phyloP scores from a whole-genome alignment of 1,140 invertebrate genomes.

The Drosophila bifasciata region DNA sequence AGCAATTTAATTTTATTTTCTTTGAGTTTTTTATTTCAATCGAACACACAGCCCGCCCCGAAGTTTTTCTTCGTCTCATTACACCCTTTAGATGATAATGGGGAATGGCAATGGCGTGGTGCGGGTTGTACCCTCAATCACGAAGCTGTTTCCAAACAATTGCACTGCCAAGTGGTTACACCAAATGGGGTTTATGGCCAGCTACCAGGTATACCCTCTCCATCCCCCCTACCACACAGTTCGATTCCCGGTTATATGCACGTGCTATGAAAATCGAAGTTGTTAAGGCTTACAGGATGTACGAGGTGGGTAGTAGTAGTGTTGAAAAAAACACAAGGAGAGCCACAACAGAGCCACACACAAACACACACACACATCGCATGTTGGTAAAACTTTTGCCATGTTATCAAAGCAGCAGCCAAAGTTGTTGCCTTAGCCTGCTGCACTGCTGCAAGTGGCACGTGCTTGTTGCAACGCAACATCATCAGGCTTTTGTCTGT shows the following conservation, averaged over 20 bases:
- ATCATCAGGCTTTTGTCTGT: constrained; percentile 29
- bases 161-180: constrained; percentile 81
- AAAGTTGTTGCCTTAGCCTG: constrained; percentile 35
- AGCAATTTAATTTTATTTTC: no score
- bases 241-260: constrained; percentile 65
- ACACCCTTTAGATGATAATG: constrained; percentile 20
- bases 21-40: constrained; percentile 20
- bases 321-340: constrained; percentile 47
- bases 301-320: no score
- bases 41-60: constrained; percentile 25
- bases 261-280: constrained; percentile 71
- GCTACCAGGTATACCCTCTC: background rate
- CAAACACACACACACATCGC: constrained; percentile 43
- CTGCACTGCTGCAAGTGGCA: constrained; percentile 42
- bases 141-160: constrained; percentile 80
- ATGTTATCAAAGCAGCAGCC: constrained; percentile 65
- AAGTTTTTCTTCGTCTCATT: constrained; percentile 50
- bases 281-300: constrained; percentile 3
- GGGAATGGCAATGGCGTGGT: no score
- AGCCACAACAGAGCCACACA: constrained; percentile 6
- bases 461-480: constrained; percentile 54
- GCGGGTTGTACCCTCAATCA: constrained; percentile 60
- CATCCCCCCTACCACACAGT: constrained; percentile 6
- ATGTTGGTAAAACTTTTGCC: constrained; percentile 72
- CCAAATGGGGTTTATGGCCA: constrained; percentile 34